A percentile compares a stretch with the other conserved stretches of the same genome.
Conservation (phyloP, 2,113 vertebrate species). For the Oncorhynchus kisutch region DNA sequence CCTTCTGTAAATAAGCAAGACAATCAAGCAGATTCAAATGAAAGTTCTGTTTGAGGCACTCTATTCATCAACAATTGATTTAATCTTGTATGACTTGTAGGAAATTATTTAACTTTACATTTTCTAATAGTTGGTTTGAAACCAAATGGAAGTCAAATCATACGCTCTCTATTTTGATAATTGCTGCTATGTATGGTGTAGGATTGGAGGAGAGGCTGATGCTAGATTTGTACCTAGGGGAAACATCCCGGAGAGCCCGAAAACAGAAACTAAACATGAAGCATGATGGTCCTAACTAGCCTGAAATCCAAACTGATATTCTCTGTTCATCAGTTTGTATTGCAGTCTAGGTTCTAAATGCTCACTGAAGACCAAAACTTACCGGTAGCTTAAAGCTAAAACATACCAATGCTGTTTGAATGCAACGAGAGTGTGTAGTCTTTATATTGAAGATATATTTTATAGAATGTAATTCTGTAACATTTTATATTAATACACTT, state of each 20-base stretch:
- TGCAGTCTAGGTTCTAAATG: no score
- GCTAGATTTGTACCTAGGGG: no score
- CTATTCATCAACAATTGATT: no score
- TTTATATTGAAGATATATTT: slow-evolving; percentile 46
- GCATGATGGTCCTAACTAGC: neutral
- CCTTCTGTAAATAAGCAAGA: no score
- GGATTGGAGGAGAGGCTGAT: no score
- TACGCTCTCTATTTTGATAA: neutral
- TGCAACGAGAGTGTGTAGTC: slow-evolving; percentile 3
- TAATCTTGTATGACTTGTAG: no score
- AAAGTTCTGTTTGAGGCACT: no score
- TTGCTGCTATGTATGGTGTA: neutral
- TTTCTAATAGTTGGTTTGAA: no score
- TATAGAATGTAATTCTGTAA: slow-evolving; percentile 32
- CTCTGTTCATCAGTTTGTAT: neutral
- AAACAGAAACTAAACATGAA: neutral
- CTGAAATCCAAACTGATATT: neutral
- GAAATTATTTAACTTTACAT: no score
- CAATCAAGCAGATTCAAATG: no score
- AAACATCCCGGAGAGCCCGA: neutral
- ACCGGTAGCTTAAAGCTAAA: neutral
- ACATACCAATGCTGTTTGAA: slow-evolving; percentile 8
- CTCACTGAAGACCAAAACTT: no score
- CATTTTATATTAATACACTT: slow-evolving; percentile 13
- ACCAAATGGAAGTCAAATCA: neutral